Base-by-base conservation (phyloP, 2,888 invertebrate species). In the Druceiella hillmani region DNA sequence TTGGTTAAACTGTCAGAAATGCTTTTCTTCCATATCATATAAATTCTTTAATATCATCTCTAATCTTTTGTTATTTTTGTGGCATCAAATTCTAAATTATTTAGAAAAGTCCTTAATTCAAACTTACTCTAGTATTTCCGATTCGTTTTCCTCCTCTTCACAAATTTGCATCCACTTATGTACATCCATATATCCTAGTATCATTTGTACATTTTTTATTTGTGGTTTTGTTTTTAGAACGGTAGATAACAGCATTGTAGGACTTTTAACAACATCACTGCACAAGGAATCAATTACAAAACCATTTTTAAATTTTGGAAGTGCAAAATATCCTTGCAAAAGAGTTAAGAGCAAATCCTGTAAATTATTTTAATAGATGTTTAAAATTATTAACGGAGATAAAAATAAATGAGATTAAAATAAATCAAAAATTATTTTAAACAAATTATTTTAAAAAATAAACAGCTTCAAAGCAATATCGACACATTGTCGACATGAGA, bases 131-230 rank as follows among this genome's bases (percentile, higher is more conserved):
- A 53, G 26, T n/a, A 24, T 9, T 9, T 67, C 66, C 27, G 48
- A 51, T 46, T 65, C 64, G 32, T 53, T 53, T 40, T 57, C 61
- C 6, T 51, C 36, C 47, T 67, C 65, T 33, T 69, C 69, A 37
- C 61, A 60, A 3, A 52, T 38, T 42, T 61, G 59, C 10, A 53
- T 61, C 69, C 70, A 70, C 49, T 58, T 64, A 16, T 41, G 30
- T 40, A 68, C 66, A 46, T 66, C 69, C 2, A 63, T 59, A 12
- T 69, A 66, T 44, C 68, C 66, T 4, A 70, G 44, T 9, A 69
- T 50, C 2, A 69, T 54, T 46, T 69, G 64, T 35, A 65, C 52
- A 36, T 67, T 66, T 45, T 53, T 46, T 45, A 69, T 63, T 5
- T 41, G 52, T 13, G 45, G 52, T 46, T 67, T 70, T 47, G 64